Evolutionary conservation across 1,140 invertebrate species (phyloP), one percentile per base, ranked within the genome.

Genomic region (Pogonomyrmex barbatus): DNA sequence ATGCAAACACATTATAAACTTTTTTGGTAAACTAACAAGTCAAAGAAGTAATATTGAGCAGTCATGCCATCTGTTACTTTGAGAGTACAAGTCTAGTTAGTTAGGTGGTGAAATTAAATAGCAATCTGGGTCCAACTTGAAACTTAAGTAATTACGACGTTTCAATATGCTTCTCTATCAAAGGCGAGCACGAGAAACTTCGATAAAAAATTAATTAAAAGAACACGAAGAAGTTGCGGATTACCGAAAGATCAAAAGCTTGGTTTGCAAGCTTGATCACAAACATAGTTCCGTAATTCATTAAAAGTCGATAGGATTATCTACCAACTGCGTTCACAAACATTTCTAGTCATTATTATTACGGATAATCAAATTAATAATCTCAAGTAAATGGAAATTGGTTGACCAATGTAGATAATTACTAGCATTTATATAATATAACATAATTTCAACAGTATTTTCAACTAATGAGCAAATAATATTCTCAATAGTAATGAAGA

Each of bases 101-200:
- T 76, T 87, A 88, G 70, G 73, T 83, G 86, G 60, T 86, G 78
- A 77, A 83, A 88, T 88, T 65, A 87, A 88, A 88, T 83, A 88
- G 78, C 79, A 87, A 82, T 89, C 73, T 58, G 58, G 45, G 63
- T 79, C 67, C 30, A 87, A 87, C 54, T 87, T 70, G n/a, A 68
- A 89, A 89, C 86, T 89, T 89, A 87, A 85, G 86, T 85, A 87
- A 89, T 89, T 87, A 89, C 86, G 62, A 76, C 62, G 73, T 88
- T 62, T 30, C 68, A 76, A 75, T 87, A 56, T 82, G 79, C 67
- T 83, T 73, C 47, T 14, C 50, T 50, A 86, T 86, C 68, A 87
- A 83, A 83, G 85, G 33, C 70, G 47, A 63, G 42, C 12, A 47
- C 47, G 50, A 24, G 45, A 12, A 77, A 65, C 76, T 86, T 81